These are phyloP conservation scores for Agapornis canus DNA, from an alignment of 2,797 vertebrate species.

Conservation along the genomic window DNA sequence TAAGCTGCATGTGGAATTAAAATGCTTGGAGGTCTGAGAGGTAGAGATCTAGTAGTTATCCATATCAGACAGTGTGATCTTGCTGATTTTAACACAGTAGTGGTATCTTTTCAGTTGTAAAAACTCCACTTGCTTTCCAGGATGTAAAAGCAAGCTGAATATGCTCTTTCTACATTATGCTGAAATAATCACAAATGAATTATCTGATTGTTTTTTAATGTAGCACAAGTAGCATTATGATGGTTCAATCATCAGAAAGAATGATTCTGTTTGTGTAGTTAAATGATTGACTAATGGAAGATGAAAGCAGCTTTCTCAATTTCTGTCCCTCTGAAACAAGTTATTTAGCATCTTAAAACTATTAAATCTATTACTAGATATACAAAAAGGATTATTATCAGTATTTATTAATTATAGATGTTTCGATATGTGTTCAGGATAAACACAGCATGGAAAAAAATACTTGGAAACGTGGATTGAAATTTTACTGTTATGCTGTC, in stretches of 20 bases:
- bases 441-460: neutral
- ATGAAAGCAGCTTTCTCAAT: neutral
- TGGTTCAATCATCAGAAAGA: neutral
- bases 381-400: neutral
- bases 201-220: accelerated
- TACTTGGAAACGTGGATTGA: neutral
- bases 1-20: neutral
- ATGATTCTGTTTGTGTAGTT: neutral
- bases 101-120: neutral
- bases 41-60: neutral
- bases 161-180: neutral
- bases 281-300: neutral
- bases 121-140: neutral
- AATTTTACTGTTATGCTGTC: conserved; percentile 70
- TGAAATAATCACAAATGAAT: neutral
- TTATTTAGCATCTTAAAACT: neutral
- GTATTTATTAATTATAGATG: conserved; percentile 30
- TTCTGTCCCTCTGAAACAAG: conserved; percentile 11
- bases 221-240: neutral
- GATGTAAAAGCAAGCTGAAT: neutral
- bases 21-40: neutral
- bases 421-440: neutral
- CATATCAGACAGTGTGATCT: neutral
- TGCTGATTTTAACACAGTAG: neutral
- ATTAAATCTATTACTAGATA: neutral